Percentiles rank a stretch among this genome's conserved stretches.
Conservation (phyloP, 2,888 invertebrate genomes). For the Spodoptera littoralis region DNA sequence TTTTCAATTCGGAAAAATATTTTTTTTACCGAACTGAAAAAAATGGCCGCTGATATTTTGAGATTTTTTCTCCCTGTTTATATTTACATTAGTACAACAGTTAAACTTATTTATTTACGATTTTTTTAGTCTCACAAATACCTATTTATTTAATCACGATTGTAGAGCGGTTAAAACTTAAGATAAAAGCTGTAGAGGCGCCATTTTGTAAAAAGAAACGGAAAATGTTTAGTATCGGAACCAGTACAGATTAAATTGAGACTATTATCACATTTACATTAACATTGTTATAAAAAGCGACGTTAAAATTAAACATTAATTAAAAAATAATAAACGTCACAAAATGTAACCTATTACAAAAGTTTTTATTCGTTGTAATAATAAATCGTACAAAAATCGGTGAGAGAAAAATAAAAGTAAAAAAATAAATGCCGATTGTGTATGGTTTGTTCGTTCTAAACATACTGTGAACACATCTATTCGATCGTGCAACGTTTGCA, state of each 20-base stretch:
- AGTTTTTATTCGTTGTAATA: conserved; percentile 69
- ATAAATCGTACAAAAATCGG: conserved; percentile 56
- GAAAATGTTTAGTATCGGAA: conserved; percentile 3
- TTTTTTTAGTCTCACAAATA: conserved; percentile 51
- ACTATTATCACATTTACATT: conserved; percentile 68
- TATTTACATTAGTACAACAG: conserved; percentile 73
- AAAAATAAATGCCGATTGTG: conserved; percentile 77
- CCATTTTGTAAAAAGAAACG: conserved; percentile 14
- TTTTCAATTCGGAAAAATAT: conserved; percentile 7
- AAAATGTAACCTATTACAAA: conserved; percentile 42
- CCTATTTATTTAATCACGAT: conserved; percentile 30
- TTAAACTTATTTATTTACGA: conserved; percentile 58
- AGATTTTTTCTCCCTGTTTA: conserved; percentile 41
- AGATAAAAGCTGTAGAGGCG: conserved; percentile 19
- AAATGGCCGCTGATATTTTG: conserved; percentile 39
- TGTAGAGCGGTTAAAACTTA: conserved; percentile 38
- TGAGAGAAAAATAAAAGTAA: conserved; percentile 48
- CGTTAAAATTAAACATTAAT: conserved; percentile 52
- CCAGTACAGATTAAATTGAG: conserved; percentile 35
- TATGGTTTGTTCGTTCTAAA: conserved; percentile 61
- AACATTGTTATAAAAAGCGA: conserved; percentile 61
- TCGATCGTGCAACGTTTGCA: conserved; percentile 38
- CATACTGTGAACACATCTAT: conserved; percentile 62
- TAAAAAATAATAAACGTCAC: conserved; percentile 36
- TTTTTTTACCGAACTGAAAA: conserved; percentile 10